Evolutionary conservation across 2,888 invertebrate species (phyloP), one percentile per base, ranked within the genome.

Genomic region (Sclerodermus sp.): DNA sequence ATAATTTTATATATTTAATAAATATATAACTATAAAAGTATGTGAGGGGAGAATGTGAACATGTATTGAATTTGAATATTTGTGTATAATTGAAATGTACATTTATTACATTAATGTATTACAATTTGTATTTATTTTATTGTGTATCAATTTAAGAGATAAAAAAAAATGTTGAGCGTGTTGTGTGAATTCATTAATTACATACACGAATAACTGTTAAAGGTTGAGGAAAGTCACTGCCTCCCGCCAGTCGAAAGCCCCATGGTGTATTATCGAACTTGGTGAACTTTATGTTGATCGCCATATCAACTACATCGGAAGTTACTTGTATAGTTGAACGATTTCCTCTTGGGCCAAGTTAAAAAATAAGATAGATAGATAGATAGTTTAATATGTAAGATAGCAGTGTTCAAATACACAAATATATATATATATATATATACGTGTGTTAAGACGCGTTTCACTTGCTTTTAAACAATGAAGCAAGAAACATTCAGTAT

Each of bases 211-310:
- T 84, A 51, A 90, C 87, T 12, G 87, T 88, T 31, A 91, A 79
- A 9, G 90, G 90, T 64, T 86, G 82, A 42, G 87, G 86, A 67
- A 85, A 88, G 73, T 90, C 90, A 43, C 83, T 81, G 41, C 91
- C 91, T 39, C 90, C 90, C 56, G 86, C 83, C 52, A 91, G 79
- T 48, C 90, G 83, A 77, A 91, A 90, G 45, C 91, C 91, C 90
- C 91, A 91, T 44, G 87, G 83, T 52, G 85, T 84, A 52, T 82
- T 84, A 58, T 84, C 84, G 49, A 83, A 81, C 78, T 79, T 84
- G 67, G 79, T 84, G 76, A 85, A 82, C 75, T 84, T 85, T 55
- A 89, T 82, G 70, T 86, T 87, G 60, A 74, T 60, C 57, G 68
- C 86, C 89, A 89, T 88, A 79, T 81, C 74, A 59, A 42, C 73